Evolutionary conservation across 2,113 vertebrate species (phyloP).

Genomic region (Myocastor coypus): DNA sequence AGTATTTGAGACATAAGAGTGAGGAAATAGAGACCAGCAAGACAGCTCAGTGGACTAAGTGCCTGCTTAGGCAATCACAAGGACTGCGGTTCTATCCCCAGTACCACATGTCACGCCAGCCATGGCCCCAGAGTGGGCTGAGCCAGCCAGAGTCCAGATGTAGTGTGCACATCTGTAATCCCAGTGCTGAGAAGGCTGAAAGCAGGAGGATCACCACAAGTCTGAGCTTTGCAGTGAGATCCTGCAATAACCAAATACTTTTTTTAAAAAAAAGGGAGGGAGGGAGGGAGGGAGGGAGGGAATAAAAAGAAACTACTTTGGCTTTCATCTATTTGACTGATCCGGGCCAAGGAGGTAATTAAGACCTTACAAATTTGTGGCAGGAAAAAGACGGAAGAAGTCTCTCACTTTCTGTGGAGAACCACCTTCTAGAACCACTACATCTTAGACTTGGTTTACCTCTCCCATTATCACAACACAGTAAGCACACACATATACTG

Average conservation of each 20-base stretch:
- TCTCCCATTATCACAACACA: not conserved
- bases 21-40: not conserved
- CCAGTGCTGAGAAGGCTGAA: no score
- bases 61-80: no score
- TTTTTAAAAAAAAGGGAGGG: not conserved
- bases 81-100: no score
- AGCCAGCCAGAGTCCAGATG: no score
- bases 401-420: not conserved
- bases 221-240: no score
- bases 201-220: no score
- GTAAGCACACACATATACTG: not conserved
- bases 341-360: not conserved
- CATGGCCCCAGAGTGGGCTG: no score
- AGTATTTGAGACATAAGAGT: not conserved
- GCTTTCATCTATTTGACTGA: not conserved
- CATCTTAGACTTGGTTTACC: not conserved
- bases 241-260: no score
- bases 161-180: no score
- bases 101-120: no score
- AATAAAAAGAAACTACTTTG: not conserved
- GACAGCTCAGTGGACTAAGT: no score
- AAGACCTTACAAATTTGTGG: not conserved
- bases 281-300: not conserved
- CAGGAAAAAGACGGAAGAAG: not conserved
- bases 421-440: not conserved